Base-by-base conservation (phyloP, 2,113 vertebrate genomes). In the Menidia beryllina region DNA sequence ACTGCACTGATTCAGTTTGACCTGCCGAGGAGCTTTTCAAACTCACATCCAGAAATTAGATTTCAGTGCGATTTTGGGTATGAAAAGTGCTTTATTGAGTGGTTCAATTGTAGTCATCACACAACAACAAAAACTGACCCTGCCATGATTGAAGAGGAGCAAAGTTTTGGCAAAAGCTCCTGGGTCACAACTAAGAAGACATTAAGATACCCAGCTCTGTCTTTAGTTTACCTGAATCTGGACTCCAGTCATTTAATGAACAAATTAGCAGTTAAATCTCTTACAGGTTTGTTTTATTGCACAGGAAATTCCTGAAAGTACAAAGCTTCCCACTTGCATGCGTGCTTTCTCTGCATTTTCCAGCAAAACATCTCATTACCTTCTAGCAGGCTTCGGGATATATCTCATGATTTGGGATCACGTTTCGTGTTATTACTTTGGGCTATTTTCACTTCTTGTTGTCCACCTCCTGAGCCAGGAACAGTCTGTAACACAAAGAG, bases 261-360 rank as follows among this genome's bases (percentile, higher is more conserved):
- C 30, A 43, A 54, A 23, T 59, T 65, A 50, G 50, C 25, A 77
- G 53, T 65, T 54, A 36, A 9, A 52, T 49, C 21, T 38, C 30
- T 13, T 1, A 5, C 41, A 62, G 56, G 20, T 53, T 43, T 47
- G 24, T 57, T 57, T 24, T 17, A 21, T n/a, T 23, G 10, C 27
- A 54, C 6, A 30, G 15, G 24, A 0, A 36, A 39, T 71, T 26
- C 3, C 47, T 5, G 10, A 10, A 34, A 10, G 30, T 6, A 10
- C 5, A 34, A 34, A 34, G 30, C 30, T 34, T 10, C 30, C 10
- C 30, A 8, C 30, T 54, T 63, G 56, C 25, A 54, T 55, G 17
- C 30, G 8, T 24, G 57, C 27, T 25, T 30, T 52, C 45, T 47
- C 25, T 6, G 5, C 1, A 21, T 65, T 65, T 19, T 23, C 26